These are phyloP conservation scores for Bothrops jararaca DNA, from an alignment of 2,113 vertebrate genomes.

Conservation along the genomic window DNA sequence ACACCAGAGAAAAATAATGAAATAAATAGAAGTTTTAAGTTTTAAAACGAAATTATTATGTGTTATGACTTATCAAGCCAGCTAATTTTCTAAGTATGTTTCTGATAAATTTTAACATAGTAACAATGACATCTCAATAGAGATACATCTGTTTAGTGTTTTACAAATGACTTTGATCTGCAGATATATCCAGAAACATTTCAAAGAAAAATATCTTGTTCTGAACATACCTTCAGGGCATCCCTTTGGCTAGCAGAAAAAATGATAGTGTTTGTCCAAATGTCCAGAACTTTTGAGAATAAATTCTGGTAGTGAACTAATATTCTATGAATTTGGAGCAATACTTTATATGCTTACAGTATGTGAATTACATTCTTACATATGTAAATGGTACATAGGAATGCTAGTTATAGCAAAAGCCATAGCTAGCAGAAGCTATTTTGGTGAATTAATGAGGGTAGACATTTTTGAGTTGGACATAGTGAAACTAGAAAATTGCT, in stretches of 20 bases:
- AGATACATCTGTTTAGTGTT: conserved; percentile 61
- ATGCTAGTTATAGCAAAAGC: background rate
- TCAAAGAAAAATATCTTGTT: background rate
- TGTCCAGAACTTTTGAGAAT: background rate
- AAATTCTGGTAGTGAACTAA: background rate
- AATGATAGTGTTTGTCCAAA: background rate
- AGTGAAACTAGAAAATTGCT: background rate
- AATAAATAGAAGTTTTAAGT: conserved; percentile 51
- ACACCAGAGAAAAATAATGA: conserved; percentile 42
- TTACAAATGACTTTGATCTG: conserved; percentile 51
- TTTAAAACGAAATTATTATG: conserved; percentile 63
- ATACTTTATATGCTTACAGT: background rate
- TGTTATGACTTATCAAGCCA: conserved; percentile 66
- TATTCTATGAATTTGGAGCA: background rate
- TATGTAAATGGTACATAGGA: background rate
- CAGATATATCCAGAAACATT: conserved; percentile 50
- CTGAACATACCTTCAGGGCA: background rate
- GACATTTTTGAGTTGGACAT: background rate
- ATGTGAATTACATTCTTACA: background rate
- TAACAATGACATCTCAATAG: conserved; percentile 46
- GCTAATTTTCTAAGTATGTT: conserved; percentile 48
- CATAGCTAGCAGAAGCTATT: background rate
- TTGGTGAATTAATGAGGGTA: background rate
- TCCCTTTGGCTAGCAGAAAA: conserved; percentile 3
- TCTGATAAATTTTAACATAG: conserved; percentile 57